Evolutionary conservation across 2,888 invertebrate species (phyloP).

Genomic region (Hecatera dysodea): DNA sequence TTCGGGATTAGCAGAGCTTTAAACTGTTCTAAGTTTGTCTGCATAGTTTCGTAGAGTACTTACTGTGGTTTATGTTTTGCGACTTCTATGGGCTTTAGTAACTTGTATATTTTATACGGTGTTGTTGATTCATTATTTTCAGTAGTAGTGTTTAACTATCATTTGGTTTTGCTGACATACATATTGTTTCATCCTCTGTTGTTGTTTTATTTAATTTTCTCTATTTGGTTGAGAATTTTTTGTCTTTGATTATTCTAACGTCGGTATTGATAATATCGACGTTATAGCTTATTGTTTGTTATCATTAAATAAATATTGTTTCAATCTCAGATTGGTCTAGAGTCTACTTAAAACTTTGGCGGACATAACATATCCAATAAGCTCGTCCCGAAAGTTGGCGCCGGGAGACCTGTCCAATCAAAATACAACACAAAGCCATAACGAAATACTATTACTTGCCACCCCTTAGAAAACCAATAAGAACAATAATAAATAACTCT

Average conservation of each 20-base stretch:
- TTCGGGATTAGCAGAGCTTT: constrained; percentile 58
- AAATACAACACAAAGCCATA: constrained; percentile 66
- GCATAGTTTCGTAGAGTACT: constrained; percentile 52
- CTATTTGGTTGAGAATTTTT: no score
- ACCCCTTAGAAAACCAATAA: constrained; percentile 90
- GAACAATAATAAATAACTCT: constrained; percentile 91
- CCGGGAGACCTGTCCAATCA: constrained; percentile 57
- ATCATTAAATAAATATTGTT: not conserved
- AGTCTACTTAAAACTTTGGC: not conserved
- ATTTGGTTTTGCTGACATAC: no score
- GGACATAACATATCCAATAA: constrained; percentile 4
- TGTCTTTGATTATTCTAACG: no score
- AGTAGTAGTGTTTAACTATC: constrained; percentile 54
- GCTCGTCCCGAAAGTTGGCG: constrained; percentile 25
- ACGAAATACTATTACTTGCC: constrained; percentile 77
- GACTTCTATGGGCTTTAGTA: constrained; percentile 25
- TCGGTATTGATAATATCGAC: no score
- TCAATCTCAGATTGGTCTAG: no score
- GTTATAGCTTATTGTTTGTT: no score
- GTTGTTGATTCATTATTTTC: constrained; percentile 75
- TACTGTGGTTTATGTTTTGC: constrained; percentile 47
- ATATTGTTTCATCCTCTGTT: no score
- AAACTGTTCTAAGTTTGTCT: constrained; percentile 49
- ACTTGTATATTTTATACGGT: constrained; percentile 67
- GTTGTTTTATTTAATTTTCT: no score